Percentiles rank a stretch among this genome's conserved stretches.
Evolutionary conservation across 37 sponge, comb jelly and placozoan genomes (phyloP).

Genomic region (Chondrosia reniformis): DNA sequence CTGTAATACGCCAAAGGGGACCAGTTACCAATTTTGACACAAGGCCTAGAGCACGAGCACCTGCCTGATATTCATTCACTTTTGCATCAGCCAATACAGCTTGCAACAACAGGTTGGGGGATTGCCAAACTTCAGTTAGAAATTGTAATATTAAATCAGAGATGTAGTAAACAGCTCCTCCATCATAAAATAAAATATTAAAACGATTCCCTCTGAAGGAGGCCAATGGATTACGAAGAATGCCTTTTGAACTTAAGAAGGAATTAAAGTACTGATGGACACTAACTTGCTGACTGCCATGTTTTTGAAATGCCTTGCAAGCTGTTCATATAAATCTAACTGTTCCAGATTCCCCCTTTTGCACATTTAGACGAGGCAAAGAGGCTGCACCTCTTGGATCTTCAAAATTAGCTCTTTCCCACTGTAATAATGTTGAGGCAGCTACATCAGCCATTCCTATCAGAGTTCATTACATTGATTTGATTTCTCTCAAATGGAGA

Average conservation of each 20-base stretch:
- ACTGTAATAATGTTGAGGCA: constrained; percentile 22
- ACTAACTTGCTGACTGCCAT: constrained; percentile 39
- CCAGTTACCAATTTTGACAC: constrained; percentile 36
- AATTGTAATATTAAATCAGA: neutral
- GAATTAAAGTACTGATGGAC: constrained; percentile 7
- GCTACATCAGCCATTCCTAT: constrained; percentile 50
- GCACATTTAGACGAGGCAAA: neutral
- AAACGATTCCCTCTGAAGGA: constrained; percentile 33
- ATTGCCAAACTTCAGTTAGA: constrained; percentile 12
- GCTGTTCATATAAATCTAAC: constrained; percentile 40
- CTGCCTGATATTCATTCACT: constrained; percentile 28
- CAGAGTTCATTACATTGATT: constrained; percentile 31
- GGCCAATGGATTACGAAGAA: constrained; percentile 22
- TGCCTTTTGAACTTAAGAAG: constrained; percentile 9
- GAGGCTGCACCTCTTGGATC: neutral
- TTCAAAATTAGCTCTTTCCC: constrained; percentile 27
- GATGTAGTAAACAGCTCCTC: constrained; percentile 18
- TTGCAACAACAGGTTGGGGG: constrained; percentile 23
- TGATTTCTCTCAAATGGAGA: constrained; percentile 9
- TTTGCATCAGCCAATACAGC: constrained; percentile 22
- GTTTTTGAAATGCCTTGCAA: constrained; percentile 52
- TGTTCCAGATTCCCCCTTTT: constrained; percentile 23
- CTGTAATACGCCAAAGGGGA: constrained; percentile 36
- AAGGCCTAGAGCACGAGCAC: constrained; percentile 25
- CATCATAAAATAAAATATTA: constrained; percentile 44